Conservation (phyloP, 2,888 invertebrate genomes). For the Lasius fuliginosus region DNA sequence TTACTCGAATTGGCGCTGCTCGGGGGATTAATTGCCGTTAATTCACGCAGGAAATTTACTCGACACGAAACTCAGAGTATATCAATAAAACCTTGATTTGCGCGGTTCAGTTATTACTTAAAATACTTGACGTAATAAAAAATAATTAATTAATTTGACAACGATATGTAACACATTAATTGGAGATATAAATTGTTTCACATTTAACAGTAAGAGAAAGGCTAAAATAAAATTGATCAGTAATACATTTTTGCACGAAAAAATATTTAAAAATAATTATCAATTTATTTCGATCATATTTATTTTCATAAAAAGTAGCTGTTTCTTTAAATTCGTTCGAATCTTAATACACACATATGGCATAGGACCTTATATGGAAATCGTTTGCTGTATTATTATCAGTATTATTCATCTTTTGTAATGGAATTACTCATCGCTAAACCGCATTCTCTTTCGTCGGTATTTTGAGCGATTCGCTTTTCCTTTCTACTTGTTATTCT, state of each 20-base stretch:
- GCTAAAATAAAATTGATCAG: not conserved
- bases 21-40: not conserved
- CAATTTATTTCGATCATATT: not conserved
- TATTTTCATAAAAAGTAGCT: not conserved
- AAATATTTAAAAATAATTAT: not conserved
- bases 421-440: conserved; percentile 36
- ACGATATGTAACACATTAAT: too few relatives aligned
- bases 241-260: not conserved
- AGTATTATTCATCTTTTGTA: conserved; percentile 6
- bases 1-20: conserved; percentile 38
- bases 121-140: not conserved
- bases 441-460: conserved; percentile 2
- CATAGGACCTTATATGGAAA: not conserved
- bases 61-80: not conserved
- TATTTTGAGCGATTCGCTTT: conserved; percentile 11
- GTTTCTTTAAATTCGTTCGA: not conserved
- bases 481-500: conserved; percentile 24
- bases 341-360: not conserved
- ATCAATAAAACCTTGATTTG: conserved; percentile 1
- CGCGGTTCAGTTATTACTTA: not conserved
- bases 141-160: not conserved
- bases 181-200: not conserved
- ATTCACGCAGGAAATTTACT: conserved; percentile 16
- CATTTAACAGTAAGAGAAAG: not conserved
- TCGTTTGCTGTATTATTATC: not conserved